A percentile compares a stretch with the other conserved stretches of the same genome.
phyloP scores from a whole-genome alignment of 2,888 invertebrate species.

The Stratiomys singularior region DNA sequence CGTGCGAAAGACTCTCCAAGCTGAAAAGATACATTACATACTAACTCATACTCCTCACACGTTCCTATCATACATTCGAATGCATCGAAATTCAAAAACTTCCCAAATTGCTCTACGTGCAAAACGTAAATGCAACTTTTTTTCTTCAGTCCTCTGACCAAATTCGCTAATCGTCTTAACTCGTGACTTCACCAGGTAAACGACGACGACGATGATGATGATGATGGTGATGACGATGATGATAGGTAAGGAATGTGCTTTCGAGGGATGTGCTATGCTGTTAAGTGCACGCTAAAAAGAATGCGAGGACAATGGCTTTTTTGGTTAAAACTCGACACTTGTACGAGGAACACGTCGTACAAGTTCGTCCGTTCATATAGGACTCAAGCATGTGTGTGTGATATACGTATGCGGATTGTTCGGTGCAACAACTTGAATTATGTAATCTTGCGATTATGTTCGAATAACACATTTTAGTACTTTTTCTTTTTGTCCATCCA shows the following conservation, averaged over 20 bases:
- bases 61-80: not conserved
- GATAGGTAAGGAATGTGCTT: no score
- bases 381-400: not conserved
- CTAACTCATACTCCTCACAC: no score
- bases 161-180: not conserved
- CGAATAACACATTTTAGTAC: conserved; percentile 16
- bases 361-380: not conserved
- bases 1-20: no score
- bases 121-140: conserved; percentile 8
- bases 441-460: conserved; percentile 6
- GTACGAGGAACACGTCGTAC: not conserved
- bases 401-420: not conserved
- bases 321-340: conserved; percentile 1
- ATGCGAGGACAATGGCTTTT: conserved; percentile 27
- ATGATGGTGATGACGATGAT: no score
- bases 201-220: no score
- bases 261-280: no score
- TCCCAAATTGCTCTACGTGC: conserved; percentile 36
- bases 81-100: conserved; percentile 10
- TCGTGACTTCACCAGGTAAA: not conserved
- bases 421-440: conserved; percentile 5
- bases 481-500: not conserved
- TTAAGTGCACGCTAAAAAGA: conserved; percentile 2
- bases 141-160: not conserved
- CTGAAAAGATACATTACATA: no score